phyloP scores from a whole-genome alignment of 2,888 invertebrate species.

The Tanypteryx hageni region DNA sequence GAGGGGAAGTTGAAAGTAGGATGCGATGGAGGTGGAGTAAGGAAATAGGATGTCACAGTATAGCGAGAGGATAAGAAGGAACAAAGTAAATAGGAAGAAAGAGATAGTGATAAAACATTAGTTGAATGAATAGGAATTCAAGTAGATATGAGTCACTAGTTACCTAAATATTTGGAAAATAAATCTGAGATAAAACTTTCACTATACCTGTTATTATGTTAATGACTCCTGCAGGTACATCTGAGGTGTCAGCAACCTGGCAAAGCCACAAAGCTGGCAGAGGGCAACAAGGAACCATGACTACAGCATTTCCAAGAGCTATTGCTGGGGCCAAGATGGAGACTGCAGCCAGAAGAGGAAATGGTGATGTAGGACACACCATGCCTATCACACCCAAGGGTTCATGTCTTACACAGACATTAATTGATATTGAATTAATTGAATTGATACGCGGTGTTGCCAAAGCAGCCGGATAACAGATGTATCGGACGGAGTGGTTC shows the following conservation, averaged over 20 bases:
- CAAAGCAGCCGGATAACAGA: not conserved
- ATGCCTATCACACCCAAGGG: slow-evolving; percentile 75
- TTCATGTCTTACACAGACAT: slow-evolving; percentile 74
- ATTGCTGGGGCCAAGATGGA: slow-evolving; percentile 75
- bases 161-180: too few relatives aligned
- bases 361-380: slow-evolving; percentile 73
- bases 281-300: slow-evolving; percentile 74
- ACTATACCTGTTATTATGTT: slow-evolving; percentile 74
- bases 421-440: too few relatives aligned
- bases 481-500: not conserved
- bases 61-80: too few relatives aligned
- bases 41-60: too few relatives aligned
- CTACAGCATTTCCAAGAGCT: slow-evolving; percentile 74
- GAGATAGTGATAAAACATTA: too few relatives aligned
- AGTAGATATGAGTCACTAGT: too few relatives aligned
- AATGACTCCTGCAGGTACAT: slow-evolving; percentile 75
- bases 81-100: too few relatives aligned
- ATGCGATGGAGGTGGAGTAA: too few relatives aligned
- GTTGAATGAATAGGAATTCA: too few relatives aligned
- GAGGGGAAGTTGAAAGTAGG: too few relatives aligned
- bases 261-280: slow-evolving; percentile 73
- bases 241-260: slow-evolving; percentile 75
- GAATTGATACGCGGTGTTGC: slow-evolving; percentile 14
- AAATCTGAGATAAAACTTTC: too few relatives aligned
- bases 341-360: slow-evolving; percentile 74